A percentile compares a stretch with the other conserved stretches of the same genome.
Conservation (phyloP, 64 coral and sea anemone species). For the Actinia tenebrosa region DNA sequence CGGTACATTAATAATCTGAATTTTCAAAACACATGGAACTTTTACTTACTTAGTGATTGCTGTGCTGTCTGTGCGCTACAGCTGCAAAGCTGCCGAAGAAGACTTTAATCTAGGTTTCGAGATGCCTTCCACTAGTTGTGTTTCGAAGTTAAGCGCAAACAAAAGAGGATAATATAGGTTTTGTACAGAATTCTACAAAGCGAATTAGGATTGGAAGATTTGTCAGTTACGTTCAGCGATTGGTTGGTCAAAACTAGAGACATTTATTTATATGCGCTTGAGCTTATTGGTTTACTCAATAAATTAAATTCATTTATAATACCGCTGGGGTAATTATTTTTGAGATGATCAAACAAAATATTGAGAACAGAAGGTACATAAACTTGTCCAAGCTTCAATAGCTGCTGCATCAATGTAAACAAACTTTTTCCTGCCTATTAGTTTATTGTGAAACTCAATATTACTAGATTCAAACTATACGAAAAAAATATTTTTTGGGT, state of each 20-base stretch:
- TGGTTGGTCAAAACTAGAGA: neutral
- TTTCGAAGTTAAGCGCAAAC: neutral
- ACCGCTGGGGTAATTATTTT: neutral
- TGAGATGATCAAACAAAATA: neutral
- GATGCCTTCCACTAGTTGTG: neutral
- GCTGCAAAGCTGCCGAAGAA: neutral
- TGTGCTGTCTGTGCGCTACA: neutral
- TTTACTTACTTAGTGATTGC: too few relatives aligned
- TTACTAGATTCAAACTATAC: neutral
- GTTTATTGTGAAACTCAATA: neutral
- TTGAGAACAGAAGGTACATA: neutral
- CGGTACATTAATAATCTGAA: neutral
- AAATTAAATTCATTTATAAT: slow-evolving; percentile 3
- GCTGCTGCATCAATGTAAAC: too few relatives aligned
- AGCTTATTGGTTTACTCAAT: neutral
- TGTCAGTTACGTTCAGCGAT: neutral
- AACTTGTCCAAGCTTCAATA: too few relatives aligned
- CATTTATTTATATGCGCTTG: neutral
- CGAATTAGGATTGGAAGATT: too few relatives aligned
- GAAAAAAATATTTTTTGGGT: neutral
- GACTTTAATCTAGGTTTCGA: neutral
- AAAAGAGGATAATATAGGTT: neutral
- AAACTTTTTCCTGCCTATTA: too few relatives aligned
- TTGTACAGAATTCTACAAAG: neutral
- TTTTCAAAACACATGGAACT: too few relatives aligned